phyloP scores from a whole-genome alignment of 2,888 invertebrate genomes.

The Venustoraphidia nigricollis region DNA sequence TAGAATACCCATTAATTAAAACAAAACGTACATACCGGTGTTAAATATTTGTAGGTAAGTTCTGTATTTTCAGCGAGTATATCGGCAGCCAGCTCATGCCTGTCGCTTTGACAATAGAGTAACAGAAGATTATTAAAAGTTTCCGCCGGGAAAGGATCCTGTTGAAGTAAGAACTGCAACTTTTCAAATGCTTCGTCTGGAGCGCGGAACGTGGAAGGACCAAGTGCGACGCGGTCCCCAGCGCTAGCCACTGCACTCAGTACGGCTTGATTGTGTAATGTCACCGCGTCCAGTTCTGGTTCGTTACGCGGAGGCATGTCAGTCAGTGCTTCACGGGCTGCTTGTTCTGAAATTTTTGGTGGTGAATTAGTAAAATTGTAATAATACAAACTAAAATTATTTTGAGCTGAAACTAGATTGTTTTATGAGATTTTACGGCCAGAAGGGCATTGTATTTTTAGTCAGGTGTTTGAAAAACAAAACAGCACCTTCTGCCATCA shows the following conservation, averaged over 20 bases:
- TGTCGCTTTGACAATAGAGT: conserved; percentile 92
- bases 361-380: not conserved
- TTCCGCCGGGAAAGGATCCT: conserved; percentile 94
- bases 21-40: conserved; percentile 43
- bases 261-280: conserved; percentile 91
- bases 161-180: conserved; percentile 82
- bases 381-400: too few relatives aligned
- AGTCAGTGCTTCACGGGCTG: conserved; percentile 71
- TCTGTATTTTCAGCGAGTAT: conserved; percentile 95
- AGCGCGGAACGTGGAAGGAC: conserved; percentile 57
- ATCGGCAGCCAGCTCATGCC: conserved; percentile 95
- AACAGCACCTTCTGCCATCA: not conserved
- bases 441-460: too few relatives aligned
- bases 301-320: conserved; percentile 90
- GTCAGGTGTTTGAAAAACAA: not conserved
- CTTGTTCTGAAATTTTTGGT: conserved; percentile 18
- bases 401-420: too few relatives aligned
- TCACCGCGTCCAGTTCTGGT: conserved; percentile 94
- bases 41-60: conserved; percentile 86
- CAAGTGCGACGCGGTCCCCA: not conserved
- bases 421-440: too few relatives aligned
- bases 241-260: conserved; percentile 26
- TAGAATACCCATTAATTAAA: not conserved
- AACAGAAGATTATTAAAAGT: conserved; percentile 92
- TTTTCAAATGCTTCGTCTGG: conserved; percentile 90